Conservation (phyloP, 2,888 invertebrate genomes). For the Eilema depressum region DNA sequence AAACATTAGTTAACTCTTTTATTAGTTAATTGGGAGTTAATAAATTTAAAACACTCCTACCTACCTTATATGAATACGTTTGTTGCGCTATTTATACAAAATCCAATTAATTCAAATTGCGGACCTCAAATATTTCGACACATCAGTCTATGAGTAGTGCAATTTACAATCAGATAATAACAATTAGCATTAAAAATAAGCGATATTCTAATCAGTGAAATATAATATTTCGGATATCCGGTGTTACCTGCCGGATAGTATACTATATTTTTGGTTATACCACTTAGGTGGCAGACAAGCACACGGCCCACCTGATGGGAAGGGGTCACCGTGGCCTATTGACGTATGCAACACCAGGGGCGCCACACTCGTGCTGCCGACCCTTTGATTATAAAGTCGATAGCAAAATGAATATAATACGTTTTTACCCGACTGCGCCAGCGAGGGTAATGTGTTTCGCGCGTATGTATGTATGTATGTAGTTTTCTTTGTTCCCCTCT, state of each 20-base stretch:
- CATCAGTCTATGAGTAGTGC: background rate
- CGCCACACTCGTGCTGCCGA: too few relatives aligned
- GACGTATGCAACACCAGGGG: too few relatives aligned
- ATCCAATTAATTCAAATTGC: background rate
- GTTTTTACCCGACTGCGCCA: too few relatives aligned
- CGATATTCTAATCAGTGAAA: background rate
- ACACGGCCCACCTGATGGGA: too few relatives aligned
- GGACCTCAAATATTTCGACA: background rate
- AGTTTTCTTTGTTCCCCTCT: too few relatives aligned
- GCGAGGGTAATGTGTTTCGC: too few relatives aligned
- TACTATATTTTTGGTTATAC: too few relatives aligned
- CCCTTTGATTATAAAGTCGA: too few relatives aligned
- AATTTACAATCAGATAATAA: conserved; percentile 6
- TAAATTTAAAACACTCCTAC: background rate
- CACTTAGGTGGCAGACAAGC: too few relatives aligned
- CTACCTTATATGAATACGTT: background rate
- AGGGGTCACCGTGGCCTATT: too few relatives aligned
- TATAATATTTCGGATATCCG: background rate
- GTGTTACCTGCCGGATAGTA: background rate
- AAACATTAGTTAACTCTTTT: background rate
- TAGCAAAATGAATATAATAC: too few relatives aligned
- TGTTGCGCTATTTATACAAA: background rate
- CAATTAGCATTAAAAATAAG: background rate
- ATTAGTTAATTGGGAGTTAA: background rate
- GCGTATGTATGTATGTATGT: too few relatives aligned